Evolutionary conservation across 2,797 vertebrate genomes (phyloP), one percentile per base, ranked within the genome.

Genomic region (Syndactyla subalaris): DNA sequence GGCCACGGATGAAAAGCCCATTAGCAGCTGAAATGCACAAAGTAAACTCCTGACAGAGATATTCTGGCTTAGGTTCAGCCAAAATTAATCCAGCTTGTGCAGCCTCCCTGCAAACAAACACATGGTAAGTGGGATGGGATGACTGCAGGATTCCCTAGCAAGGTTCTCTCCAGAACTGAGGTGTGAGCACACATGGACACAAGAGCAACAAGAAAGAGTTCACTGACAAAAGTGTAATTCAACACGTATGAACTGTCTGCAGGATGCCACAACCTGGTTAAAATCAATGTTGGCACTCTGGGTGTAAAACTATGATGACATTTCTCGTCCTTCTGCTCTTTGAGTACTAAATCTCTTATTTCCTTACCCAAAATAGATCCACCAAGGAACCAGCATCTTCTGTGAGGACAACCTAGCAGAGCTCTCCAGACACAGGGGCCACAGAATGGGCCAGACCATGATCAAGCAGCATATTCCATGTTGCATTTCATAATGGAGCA

Each of bases 281-380:
- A 55, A 71, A 14, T 14, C 4, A 7, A 1, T 16, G 36, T 1
- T 59, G 19, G 19, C 18, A 16, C 7, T 39, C 7, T 2, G 7
- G 27, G 30, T 11, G 4, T 8, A 18, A 1, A 34, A 48, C 6
- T 8, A 13, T 0, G 0, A 0, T 10, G 32, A 14, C 45, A 15
- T 54, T 61, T 26, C 38, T 34, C 52, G 83, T 67, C 24, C 38
- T 34, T 34, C 46, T 59, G 51, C 45, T 90, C 27, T 75, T 43
- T 11, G 2, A 65, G 79, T 17, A 12, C 24, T 63, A 88, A 51
- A 71, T 51, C 26, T 55, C 15, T n/a, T 80, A 15, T 41, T 93
- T 57, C 36, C 78, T 85, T 17, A 32, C 17, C 36, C 27, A 82
- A 81, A n/a, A 46, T 0, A 15, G 10, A 34, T 29, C 58, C 68